phyloP scores from a whole-genome alignment of 2,797 vertebrate species.

The Astyanax mexicanus region DNA sequence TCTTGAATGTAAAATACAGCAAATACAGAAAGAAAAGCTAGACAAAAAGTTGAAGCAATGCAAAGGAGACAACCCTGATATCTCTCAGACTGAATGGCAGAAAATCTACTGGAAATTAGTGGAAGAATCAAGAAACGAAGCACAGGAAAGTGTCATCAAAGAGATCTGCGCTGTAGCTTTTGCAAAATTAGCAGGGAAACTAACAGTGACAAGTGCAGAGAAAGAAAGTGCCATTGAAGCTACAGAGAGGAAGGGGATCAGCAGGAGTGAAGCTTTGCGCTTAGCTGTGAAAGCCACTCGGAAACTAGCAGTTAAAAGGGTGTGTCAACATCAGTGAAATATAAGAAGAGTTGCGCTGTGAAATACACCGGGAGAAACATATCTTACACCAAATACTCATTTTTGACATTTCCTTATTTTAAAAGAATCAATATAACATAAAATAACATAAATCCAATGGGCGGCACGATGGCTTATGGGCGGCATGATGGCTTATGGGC shows the following conservation, averaged over 20 bases:
- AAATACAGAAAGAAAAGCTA: background rate
- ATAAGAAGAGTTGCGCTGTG: no score
- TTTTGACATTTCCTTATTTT: no score
- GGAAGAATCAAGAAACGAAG: slow-evolving; percentile 2
- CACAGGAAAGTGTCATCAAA: background rate
- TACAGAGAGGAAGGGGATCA: background rate
- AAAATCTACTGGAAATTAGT: background rate
- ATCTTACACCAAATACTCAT: no score
- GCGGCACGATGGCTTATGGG: no score
- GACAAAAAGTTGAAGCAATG: background rate
- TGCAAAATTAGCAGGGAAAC: no score
- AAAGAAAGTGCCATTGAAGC: background rate
- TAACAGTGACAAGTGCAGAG: background rate
- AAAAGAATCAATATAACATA: no score
- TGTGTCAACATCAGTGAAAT: no score
- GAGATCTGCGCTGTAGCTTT: no score
- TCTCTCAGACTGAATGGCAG: slow-evolving; percentile 1
- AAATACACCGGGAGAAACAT: no score
- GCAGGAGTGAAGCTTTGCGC: background rate
- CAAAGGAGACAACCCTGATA: background rate
- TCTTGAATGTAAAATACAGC: background rate
- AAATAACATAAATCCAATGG: no score
- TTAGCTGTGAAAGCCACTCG: background rate
- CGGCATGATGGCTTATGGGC: no score
- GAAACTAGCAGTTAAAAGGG: background rate